phyloP scores from a whole-genome alignment of 2,113 vertebrate species.

The Psophia crepitans region DNA sequence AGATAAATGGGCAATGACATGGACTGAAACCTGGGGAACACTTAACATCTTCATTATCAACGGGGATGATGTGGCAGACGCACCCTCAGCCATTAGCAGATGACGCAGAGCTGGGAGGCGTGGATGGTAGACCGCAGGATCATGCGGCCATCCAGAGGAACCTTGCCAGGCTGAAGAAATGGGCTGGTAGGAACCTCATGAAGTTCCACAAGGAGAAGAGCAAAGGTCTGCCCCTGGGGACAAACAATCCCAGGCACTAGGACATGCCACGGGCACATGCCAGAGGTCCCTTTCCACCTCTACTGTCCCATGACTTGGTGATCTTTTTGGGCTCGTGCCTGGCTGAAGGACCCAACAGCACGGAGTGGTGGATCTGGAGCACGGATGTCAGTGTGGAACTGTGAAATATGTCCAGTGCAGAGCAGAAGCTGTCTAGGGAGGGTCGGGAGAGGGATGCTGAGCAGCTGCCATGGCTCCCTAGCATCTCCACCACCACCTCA shows the following conservation, averaged over 20 bases:
- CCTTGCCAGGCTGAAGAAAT: not conserved
- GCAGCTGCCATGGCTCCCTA: not conserved
- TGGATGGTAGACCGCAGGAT: not conserved
- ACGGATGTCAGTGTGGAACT: fast-evolving
- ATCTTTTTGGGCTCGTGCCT: not conserved
- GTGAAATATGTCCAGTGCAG: fast-evolving
- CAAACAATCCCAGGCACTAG: not conserved
- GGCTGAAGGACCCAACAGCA: not conserved
- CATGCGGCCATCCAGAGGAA: not conserved
- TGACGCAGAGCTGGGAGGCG: not conserved
- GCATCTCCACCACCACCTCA: not conserved
- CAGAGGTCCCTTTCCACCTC: not conserved
- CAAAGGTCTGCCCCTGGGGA: not conserved
- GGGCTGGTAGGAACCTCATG: not conserved
- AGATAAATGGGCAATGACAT: not conserved
- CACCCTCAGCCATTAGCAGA: not conserved
- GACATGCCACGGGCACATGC: fast-evolving
- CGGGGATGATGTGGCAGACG: fast-evolving
- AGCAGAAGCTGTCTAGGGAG: not conserved
- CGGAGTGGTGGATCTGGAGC: not conserved
- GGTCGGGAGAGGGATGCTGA: not conserved
- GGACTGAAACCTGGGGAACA: not conserved
- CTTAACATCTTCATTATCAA: not conserved
- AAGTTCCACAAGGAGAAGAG: not conserved
- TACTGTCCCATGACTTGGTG: fast-evolving